Conservation (phyloP, 1,140 invertebrate species). For the Drosophila fuyamai region DNA sequence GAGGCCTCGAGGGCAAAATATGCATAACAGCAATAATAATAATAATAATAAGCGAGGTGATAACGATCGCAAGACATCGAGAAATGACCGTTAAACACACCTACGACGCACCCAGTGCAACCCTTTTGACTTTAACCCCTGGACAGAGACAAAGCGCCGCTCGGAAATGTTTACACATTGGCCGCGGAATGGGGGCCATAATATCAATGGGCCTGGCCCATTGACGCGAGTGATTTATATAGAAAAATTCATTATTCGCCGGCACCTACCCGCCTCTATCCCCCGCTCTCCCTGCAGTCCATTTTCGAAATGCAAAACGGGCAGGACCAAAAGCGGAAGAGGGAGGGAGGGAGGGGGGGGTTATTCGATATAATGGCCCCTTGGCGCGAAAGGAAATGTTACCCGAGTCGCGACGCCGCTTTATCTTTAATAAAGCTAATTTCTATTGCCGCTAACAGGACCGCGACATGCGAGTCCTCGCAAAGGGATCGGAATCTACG, state of each 20-base stretch:
- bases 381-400: constrained; percentile 68
- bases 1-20: constrained; percentile 25
- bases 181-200: constrained; percentile 22
- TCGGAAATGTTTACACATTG: constrained; percentile 57
- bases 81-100: constrained; percentile 81
- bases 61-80: constrained; percentile 81
- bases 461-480: constrained; percentile 63
- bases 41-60: constrained; percentile 73
- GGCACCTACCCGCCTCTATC: constrained; percentile 10
- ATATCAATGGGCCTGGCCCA: constrained; percentile 74
- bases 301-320: constrained; percentile 72
- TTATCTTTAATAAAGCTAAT: constrained; percentile 83
- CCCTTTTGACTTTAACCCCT: constrained; percentile 48
- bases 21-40: constrained; percentile 68
- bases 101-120: constrained; percentile 61
- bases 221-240: constrained; percentile 82
- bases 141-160: constrained; percentile 53
- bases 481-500: constrained; percentile 26
- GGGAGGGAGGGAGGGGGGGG: not conserved
- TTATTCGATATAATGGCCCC: constrained; percentile 53
- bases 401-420: constrained; percentile 47
- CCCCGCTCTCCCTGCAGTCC: constrained; percentile 25
- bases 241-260: constrained; percentile 79
- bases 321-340: not conserved
- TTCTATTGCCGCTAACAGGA: constrained; percentile 77